Conservation (phyloP, 2,113 vertebrate species). For the Misgurnus anguillicaudatus region DNA sequence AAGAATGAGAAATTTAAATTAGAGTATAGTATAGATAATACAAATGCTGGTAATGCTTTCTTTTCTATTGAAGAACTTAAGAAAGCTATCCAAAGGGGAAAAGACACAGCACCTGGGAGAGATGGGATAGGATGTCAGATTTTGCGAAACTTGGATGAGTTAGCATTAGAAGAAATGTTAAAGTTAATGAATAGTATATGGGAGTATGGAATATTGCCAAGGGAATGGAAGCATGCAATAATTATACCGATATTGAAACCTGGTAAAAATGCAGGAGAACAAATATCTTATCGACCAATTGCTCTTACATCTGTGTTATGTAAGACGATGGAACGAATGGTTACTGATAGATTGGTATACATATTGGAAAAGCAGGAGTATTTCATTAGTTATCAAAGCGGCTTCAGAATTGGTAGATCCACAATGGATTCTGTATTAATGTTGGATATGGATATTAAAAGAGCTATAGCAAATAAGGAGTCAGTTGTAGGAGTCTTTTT, state of each 20-base stretch:
- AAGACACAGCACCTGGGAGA: neutral
- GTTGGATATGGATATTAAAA: neutral
- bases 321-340: too few species aligned
- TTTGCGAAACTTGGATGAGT: neutral
- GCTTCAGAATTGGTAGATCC: neutral
- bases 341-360: too few species aligned
- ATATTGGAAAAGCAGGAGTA: neutral
- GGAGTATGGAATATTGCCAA: neutral
- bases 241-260: neutral
- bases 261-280: neutral
- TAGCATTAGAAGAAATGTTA: neutral
- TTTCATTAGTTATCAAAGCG: neutral
- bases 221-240: neutral
- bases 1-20: too few species aligned
- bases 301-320: too few species aligned
- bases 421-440: neutral
- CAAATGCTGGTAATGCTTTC: neutral
- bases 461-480: neutral
- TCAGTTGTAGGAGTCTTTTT: neutral
- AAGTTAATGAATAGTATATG: neutral
- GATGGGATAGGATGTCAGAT: neutral
- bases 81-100: neutral
- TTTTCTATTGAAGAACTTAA: neutral
- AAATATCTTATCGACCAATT: too few species aligned
- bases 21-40: too few species aligned